Evolutionary conservation across 2,113 vertebrate species (phyloP).

Genomic region (Lonchura striata): DNA sequence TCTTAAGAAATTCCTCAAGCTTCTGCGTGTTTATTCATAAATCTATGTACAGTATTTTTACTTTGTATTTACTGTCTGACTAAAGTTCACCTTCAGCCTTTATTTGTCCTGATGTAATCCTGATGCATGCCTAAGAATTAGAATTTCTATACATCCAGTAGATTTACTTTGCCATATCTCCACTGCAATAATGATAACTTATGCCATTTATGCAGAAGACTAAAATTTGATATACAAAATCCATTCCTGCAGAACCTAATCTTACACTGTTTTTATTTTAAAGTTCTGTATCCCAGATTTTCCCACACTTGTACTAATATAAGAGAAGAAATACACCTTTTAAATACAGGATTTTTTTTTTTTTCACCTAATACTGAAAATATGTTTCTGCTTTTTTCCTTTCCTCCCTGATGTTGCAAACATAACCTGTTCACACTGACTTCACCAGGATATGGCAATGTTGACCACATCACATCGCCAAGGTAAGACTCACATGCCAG

Average conservation of each 20-base stretch:
- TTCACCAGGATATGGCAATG: background rate
- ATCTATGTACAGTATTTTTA: background rate
- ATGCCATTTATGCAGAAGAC: background rate
- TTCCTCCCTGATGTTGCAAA: background rate
- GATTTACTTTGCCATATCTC: background rate
- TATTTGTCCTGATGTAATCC: background rate
- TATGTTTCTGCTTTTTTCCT: background rate
- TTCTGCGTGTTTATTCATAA: background rate
- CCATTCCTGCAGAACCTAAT: background rate
- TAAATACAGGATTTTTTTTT: background rate
- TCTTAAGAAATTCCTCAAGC: background rate
- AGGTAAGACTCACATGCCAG: background rate
- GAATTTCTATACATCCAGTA: background rate
- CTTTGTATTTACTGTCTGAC: background rate
- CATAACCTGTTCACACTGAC: background rate
- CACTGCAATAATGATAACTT: background rate
- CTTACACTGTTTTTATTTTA: background rate
- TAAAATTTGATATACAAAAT: background rate
- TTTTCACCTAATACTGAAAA: background rate
- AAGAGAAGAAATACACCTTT: background rate
- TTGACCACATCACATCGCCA: background rate
- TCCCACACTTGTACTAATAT: fast-evolving
- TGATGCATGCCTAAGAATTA: background rate
- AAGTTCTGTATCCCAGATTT: background rate
- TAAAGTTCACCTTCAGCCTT: background rate